phyloP scores from a whole-genome alignment of 2,888 invertebrate genomes.

The Antheraea assamensis region DNA sequence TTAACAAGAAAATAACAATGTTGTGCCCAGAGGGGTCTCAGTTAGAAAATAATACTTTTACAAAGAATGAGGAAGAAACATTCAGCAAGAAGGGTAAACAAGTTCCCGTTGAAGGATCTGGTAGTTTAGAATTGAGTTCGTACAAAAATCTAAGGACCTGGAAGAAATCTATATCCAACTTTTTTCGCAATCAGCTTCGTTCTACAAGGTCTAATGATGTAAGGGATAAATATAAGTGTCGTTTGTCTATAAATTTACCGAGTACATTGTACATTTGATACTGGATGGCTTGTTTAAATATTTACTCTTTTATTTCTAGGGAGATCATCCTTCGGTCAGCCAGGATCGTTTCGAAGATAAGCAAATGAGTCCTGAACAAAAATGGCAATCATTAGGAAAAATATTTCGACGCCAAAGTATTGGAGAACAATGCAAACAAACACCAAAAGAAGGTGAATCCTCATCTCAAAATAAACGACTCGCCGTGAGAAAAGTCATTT shows the following conservation, averaged over 20 bases:
- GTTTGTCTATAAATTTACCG: neutral
- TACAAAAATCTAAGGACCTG: conserved; percentile 70
- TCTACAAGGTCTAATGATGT: conserved; percentile 75
- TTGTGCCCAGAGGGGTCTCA: conserved; percentile 66
- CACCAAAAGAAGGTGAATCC: conserved; percentile 58
- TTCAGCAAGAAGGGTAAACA: conserved; percentile 54
- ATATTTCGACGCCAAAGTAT: conserved; percentile 74
- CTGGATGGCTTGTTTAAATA: neutral
- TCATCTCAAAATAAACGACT: conserved; percentile 64
- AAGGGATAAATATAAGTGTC: conserved; percentile 35
- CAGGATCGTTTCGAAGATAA: conserved; percentile 65
- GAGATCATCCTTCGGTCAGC: conserved; percentile 65
- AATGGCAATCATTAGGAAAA: conserved; percentile 78
- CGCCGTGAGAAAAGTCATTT: conserved; percentile 69
- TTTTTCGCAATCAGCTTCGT: conserved; percentile 71
- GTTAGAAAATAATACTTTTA: conserved; percentile 51
- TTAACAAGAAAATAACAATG: conserved; percentile 59
- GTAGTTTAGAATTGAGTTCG: conserved; percentile 59
- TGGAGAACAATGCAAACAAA: conserved; percentile 63
- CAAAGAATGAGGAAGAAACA: conserved; percentile 55
- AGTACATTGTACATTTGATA: too few relatives aligned
- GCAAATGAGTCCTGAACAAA: conserved; percentile 68
- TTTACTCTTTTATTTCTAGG: conserved; percentile 49
- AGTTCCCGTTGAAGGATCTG: conserved; percentile 54
- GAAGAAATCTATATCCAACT: conserved; percentile 74